These are phyloP conservation scores for Phaetusa simplex DNA, from an alignment of 2,113 vertebrate genomes.

Conservation along the genomic window DNA sequence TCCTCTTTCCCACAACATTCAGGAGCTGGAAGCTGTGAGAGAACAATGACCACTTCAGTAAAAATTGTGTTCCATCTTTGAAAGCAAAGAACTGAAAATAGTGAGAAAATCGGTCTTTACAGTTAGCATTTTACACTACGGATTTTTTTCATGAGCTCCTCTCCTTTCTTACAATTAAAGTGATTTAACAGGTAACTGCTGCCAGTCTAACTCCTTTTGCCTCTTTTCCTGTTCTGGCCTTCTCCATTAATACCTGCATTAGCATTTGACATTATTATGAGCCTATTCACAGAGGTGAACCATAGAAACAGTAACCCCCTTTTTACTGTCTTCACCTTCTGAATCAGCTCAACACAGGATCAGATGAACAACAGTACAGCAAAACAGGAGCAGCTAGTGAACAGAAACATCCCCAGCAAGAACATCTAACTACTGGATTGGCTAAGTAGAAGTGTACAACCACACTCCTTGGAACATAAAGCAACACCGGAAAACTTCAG, in stretches of 20 bases:
- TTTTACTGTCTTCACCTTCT: neutral
- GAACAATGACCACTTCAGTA: neutral
- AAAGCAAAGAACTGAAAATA: neutral
- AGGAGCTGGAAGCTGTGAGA: neutral
- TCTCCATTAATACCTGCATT: neutral
- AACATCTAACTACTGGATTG: neutral
- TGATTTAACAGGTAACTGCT: neutral
- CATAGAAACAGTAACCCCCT: neutral
- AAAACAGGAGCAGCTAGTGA: neutral
- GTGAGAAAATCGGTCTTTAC: neutral
- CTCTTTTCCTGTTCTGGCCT: neutral
- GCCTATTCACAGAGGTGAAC: neutral
- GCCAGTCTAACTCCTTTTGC: neutral
- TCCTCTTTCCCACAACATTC: neutral
- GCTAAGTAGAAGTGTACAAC: neutral
- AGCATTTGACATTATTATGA: neutral
- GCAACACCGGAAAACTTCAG: neutral
- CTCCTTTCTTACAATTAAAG: neutral
- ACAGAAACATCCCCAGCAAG: neutral
- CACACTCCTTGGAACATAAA: neutral
- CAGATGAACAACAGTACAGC: neutral
- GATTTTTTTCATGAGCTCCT: neutral
- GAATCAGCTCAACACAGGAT: neutral
- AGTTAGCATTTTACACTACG: neutral
- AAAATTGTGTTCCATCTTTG: neutral